Evolutionary conservation across 2,113 vertebrate species (phyloP).

Genomic region (Epinephelus moara): DNA sequence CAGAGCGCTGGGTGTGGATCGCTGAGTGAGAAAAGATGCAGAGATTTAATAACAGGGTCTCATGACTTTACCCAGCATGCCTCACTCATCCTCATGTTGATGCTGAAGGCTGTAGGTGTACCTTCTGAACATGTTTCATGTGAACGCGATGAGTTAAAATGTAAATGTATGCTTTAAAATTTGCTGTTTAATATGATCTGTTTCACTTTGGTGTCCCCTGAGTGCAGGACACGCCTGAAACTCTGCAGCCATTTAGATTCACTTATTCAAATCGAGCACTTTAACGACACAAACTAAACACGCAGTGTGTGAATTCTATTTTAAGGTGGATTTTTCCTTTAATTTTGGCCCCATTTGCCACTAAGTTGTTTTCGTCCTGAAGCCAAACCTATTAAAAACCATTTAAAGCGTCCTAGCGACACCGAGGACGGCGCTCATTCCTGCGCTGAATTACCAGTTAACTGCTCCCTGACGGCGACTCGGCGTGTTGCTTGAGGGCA

Average conservation of each 20-base stretch:
- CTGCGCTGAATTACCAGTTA: constrained; percentile 4
- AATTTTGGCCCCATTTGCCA: constrained; percentile 24
- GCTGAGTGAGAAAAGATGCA: too few species aligned
- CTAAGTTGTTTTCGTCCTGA: constrained; percentile 22
- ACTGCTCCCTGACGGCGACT: constrained; percentile 21
- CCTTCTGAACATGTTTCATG: neutral
- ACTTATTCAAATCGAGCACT: neutral
- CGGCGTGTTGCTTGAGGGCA: constrained; percentile 10
- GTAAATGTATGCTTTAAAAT: neutral
- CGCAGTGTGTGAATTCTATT: neutral
- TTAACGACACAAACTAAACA: neutral
- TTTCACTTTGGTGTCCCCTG: neutral
- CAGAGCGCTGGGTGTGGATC: neutral
- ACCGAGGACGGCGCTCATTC: constrained; percentile 2
- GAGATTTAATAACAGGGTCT: neutral
- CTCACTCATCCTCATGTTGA: neutral
- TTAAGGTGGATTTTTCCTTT: constrained; percentile 1
- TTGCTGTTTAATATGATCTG: neutral
- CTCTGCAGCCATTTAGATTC: neutral
- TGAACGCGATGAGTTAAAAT: neutral
- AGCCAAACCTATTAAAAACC: constrained; percentile 43
- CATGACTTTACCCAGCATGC: constrained; percentile 32
- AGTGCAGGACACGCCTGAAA: rapidly evolving
- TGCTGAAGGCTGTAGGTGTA: neutral
- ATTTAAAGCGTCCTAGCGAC: constrained; percentile 32